Evolutionary conservation across 2,113 vertebrate species (phyloP).

Genomic region (Jacana jacana): DNA sequence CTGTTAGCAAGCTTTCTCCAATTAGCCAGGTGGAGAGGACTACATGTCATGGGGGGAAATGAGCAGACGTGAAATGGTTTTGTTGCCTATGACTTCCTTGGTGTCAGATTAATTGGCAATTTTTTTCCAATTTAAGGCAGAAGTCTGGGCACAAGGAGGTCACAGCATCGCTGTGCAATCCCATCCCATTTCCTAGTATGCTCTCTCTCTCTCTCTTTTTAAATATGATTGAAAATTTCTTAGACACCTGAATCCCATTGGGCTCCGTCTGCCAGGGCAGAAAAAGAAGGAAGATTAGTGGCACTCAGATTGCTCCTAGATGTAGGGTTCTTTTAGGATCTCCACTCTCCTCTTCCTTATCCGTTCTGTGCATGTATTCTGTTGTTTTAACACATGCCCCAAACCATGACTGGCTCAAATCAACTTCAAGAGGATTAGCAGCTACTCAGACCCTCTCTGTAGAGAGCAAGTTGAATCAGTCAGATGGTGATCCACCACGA

Average conservation of each 20-base stretch:
- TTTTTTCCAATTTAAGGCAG: slow-evolving; percentile 35
- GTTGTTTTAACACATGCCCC: neutral
- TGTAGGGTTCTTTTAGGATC: neutral
- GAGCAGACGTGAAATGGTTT: neutral
- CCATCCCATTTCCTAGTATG: slow-evolving; percentile 3
- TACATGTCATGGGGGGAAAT: neutral
- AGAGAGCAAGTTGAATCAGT: neutral
- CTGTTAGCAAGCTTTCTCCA: slow-evolving; percentile 29
- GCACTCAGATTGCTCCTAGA: neutral
- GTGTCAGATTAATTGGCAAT: slow-evolving; percentile 49
- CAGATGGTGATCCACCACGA: neutral
- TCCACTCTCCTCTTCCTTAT: neutral
- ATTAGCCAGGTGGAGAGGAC: slow-evolving; percentile 42
- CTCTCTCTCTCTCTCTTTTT: neutral
- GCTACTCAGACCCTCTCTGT: neutral
- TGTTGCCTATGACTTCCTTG: neutral
- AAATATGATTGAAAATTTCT: slow-evolving; percentile 17
- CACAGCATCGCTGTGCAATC: neutral
- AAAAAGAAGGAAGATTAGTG: neutral
- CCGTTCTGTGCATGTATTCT: neutral
- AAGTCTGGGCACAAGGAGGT: neutral
- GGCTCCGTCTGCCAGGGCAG: neutral
- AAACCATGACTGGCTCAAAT: neutral
- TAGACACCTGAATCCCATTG: neutral
- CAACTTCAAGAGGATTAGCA: neutral